Evolutionary conservation across 2,113 vertebrate species (phyloP), one percentile per base, ranked within the genome.

Genomic region (Gallinago jamesoni): DNA sequence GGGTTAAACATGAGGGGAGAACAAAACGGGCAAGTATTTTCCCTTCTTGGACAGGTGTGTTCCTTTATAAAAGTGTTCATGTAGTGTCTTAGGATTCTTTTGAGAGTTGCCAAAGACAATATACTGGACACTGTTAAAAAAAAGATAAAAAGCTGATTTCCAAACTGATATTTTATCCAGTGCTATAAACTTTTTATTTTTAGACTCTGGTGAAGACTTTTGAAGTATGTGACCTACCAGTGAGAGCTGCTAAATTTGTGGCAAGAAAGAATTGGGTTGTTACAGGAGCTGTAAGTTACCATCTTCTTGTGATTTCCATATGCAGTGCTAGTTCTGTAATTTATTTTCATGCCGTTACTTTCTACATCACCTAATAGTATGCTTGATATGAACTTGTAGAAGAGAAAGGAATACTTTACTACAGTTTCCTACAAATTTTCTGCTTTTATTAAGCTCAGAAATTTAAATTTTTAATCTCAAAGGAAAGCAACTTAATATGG

Each of bases 241-340:
- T 99, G 87, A 98, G 99, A 98, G 99, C 99, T n/a, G 98, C 99
- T 20, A 99, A 99, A 93, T 99, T 99, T 75, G 99, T 99, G 85
- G 99, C 99, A 6, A 98, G 99, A 67, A 99, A 99, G 97, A 99
- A 99, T 94, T 99, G 99, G 99, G 99, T 99, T 89, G 99, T 99
- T 78, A 99, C 99, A 47, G 99, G 99, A 98, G 99, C 99, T 20
- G 99, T 99, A 97, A 99, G 99, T 97, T 87, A 53, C 47, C 14
- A 2, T 33, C 21, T 5, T 73, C 41, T 84, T 48, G 56, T 69
- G n/a, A 43, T 92, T 91, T 89, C 62, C 56, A 66, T 82, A 4
- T 33, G 22, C 48, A 87, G 63, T 81, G 56, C 24, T 53, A 48
- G 94, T 80, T 21, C 16, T 91, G 2, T 89, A 12, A 15, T 89